phyloP scores from a whole-genome alignment of 2,888 invertebrate species.

The Drosophila ezoana region DNA sequence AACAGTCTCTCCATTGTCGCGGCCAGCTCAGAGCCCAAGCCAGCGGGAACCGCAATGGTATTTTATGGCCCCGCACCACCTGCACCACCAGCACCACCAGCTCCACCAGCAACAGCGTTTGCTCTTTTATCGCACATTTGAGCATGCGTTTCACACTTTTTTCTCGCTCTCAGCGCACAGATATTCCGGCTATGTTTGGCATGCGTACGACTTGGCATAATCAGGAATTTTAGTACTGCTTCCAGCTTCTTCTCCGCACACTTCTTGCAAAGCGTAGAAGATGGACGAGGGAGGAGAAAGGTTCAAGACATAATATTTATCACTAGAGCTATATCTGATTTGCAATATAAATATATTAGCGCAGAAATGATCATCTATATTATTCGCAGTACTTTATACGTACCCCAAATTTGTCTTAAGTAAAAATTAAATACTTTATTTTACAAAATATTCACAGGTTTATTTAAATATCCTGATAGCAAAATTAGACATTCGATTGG shows the following conservation, averaged over 20 bases:
- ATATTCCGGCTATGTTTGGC: conserved; percentile 69
- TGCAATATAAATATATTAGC: background rate
- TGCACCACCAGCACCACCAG: conserved; percentile 14
- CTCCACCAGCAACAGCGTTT: conserved; percentile 9
- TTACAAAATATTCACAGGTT: too few species aligned
- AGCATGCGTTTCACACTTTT: conserved; percentile 76
- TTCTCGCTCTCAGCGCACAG: conserved; percentile 41
- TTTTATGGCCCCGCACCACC: conserved; percentile 16
- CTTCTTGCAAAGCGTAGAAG: background rate
- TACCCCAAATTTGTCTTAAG: too few species aligned
- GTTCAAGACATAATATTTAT: background rate
- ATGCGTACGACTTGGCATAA: conserved; percentile 60
- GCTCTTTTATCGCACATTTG: conserved; percentile 66
- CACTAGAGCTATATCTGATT: background rate
- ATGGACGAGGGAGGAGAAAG: background rate
- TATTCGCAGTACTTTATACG: too few species aligned
- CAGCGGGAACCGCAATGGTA: conserved; percentile 7
- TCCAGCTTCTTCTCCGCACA: conserved; percentile 22
- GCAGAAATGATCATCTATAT: background rate
- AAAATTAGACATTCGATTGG: too few species aligned
- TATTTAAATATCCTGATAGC: too few species aligned
- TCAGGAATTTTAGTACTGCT: conserved; percentile 42
- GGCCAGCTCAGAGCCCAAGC: conserved; percentile 2
- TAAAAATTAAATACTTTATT: too few species aligned
- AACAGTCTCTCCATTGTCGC: conserved; percentile 46